These are phyloP conservation scores for Gracilinanus agilis DNA, from an alignment of 2,113 vertebrate genomes.

Conservation along the genomic window DNA sequence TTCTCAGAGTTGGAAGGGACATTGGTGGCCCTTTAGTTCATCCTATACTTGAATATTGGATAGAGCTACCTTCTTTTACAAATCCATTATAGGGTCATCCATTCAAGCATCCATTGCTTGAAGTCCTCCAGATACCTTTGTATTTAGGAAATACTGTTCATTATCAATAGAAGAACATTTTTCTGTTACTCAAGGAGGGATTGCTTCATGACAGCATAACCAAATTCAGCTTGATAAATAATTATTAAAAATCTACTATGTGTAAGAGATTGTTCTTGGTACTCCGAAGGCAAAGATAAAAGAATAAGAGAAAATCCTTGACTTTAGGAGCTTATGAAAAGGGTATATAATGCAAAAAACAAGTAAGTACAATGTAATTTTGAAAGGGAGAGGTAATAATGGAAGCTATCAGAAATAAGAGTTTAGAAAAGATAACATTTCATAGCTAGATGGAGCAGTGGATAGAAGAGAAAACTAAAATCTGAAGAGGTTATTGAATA, in stretches of 20 bases:
- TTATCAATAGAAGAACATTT: background rate
- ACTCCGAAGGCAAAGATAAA: background rate
- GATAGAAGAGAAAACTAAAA: background rate
- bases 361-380: background rate
- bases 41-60: conserved; percentile 61
- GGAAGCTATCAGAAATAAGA: background rate
- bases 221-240: background rate
- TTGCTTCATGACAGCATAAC: background rate
- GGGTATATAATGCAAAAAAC: background rate
- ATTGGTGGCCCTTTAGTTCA: background rate
- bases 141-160: background rate
- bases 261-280: background rate
- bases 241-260: background rate
- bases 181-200: background rate
- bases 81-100: background rate
- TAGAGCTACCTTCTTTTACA: conserved; percentile 54
- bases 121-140: background rate
- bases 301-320: background rate
- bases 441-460: too few relatives aligned
- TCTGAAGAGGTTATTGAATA: background rate
- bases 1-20: background rate
- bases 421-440: background rate
- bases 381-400: background rate
- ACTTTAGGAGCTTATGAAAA: background rate
- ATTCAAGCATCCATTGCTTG: too few relatives aligned